Base-by-base conservation (phyloP, 2,797 vertebrate species). In the Spinibarbus caldwelli region DNA sequence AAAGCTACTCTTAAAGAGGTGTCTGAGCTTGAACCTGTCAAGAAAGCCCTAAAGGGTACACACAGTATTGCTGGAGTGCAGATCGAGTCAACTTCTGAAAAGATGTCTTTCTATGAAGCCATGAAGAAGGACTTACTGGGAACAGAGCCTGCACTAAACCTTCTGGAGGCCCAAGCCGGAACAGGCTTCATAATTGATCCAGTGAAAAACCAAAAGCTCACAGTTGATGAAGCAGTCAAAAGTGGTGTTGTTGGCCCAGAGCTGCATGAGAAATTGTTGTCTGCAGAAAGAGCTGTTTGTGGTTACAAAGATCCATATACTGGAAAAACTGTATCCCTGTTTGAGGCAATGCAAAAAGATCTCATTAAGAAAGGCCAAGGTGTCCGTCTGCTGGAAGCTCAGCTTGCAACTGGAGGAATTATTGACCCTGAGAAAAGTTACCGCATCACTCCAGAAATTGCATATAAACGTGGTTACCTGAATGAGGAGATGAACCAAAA, bases 121-220 rank as follows among this genome's bases (percentile, higher is more conserved):
- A 89, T 95, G 85, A 92, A 95, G 2, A 97, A 97, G 80, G 96
- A 96, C 19, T 89, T 98, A 34, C 91, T 99, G 0, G 86, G 95
- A 9, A 90, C 93, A 36, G 97, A 97, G 0, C 89, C 91, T 0
- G 95, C 92, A 0, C 75, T 96, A 4, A 90, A 90, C 21, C 95
- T 99, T 34, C 94, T 99, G 6, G 97, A 99, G 90, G 97, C 97
- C 62, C 98, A 99, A 91, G 98, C 96, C 1, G 96, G 96, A 57
- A 98, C 96, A 0, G 93, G 95, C 17, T 96, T 94, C 88, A 91
- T 99, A 38, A 92, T 95, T 0, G 97, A 99, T 87, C 98, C 96
- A 0, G 34, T 95, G 0, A 96, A 94, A 87, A 97, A 97, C 83
- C 92, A 92, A 85, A 95, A 64, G 76, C 92, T 96, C 66, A 90